phyloP scores from a whole-genome alignment of 2,113 vertebrate genomes.

The Salvelinus fontinalis region DNA sequence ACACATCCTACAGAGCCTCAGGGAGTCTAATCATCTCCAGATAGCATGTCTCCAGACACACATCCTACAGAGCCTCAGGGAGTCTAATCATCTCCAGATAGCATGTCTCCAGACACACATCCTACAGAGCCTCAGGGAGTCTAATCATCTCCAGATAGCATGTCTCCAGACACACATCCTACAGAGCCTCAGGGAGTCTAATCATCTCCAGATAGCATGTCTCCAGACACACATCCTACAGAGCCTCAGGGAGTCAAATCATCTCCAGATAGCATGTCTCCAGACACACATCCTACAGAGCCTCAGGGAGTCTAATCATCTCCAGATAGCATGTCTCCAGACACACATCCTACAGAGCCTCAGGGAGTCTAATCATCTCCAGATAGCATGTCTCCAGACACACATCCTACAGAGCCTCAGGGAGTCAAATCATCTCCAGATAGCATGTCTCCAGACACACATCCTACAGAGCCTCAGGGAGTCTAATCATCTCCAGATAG shows the following conservation, averaged over 20 bases:
- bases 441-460: neutral
- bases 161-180: too few relatives aligned
- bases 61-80: too few relatives aligned
- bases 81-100: slow-evolving; percentile 20
- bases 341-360: too few relatives aligned
- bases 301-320: neutral
- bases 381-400: slow-evolving; percentile 1
- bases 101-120: too few relatives aligned
- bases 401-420: too few relatives aligned
- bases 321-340: slow-evolving; percentile 10
- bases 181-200: too few relatives aligned
- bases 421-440: slow-evolving; percentile 9
- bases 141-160: slow-evolving; percentile 17
- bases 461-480: too few relatives aligned
- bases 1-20: too few relatives aligned
- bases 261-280: slow-evolving; percentile 20
- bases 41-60: neutral
- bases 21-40: slow-evolving; percentile 4
- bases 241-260: too few relatives aligned
- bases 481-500: slow-evolving; percentile 19
- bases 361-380: slow-evolving; percentile 2
- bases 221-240: too few relatives aligned
- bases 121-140: too few relatives aligned
- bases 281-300: too few relatives aligned
- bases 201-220: slow-evolving; percentile 18